Conservation (phyloP, 2,888 invertebrate genomes). For the Apeira syringaria region DNA sequence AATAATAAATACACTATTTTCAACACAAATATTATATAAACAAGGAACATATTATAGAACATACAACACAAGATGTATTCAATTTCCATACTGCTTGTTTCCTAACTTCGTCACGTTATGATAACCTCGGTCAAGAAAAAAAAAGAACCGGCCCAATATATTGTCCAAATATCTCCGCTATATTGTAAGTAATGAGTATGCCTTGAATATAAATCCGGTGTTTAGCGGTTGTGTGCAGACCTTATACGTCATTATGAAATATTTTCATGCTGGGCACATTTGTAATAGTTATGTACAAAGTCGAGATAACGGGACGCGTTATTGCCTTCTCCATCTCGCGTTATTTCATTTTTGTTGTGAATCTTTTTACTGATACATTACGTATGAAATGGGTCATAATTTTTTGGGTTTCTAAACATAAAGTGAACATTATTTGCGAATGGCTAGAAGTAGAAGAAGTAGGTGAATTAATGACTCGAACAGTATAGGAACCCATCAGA, state of each 20-base stretch:
- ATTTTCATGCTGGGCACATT: background rate
- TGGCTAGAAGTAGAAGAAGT: too few relatives aligned
- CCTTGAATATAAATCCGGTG: conserved; percentile 16
- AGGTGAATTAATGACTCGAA: too few relatives aligned
- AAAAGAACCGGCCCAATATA: conserved; percentile 6
- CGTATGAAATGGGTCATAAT: too few relatives aligned
- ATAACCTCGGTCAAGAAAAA: conserved; percentile 12
- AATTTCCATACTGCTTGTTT: background rate
- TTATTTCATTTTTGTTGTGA: background rate
- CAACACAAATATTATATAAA: too few relatives aligned
- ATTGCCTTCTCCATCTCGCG: background rate
- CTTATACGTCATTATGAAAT: conserved; percentile 3
- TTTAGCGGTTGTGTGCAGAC: conserved; percentile 13
- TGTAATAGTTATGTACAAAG: conserved; percentile 6
- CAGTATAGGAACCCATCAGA: too few relatives aligned
- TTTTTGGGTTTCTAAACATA: too few relatives aligned
- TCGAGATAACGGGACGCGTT: background rate
- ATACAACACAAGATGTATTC: too few relatives aligned
- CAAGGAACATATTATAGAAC: too few relatives aligned
- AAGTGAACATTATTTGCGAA: too few relatives aligned
- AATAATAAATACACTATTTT: too few relatives aligned
- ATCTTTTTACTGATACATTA: too few relatives aligned
- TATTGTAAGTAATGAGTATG: conserved; percentile 16
- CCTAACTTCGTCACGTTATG: too few relatives aligned
- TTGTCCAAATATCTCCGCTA: conserved; percentile 4